Evolutionary conservation across 2,797 vertebrate genomes (phyloP), one percentile per base, ranked within the genome.

Genomic region (Etheostoma perlongum): DNA sequence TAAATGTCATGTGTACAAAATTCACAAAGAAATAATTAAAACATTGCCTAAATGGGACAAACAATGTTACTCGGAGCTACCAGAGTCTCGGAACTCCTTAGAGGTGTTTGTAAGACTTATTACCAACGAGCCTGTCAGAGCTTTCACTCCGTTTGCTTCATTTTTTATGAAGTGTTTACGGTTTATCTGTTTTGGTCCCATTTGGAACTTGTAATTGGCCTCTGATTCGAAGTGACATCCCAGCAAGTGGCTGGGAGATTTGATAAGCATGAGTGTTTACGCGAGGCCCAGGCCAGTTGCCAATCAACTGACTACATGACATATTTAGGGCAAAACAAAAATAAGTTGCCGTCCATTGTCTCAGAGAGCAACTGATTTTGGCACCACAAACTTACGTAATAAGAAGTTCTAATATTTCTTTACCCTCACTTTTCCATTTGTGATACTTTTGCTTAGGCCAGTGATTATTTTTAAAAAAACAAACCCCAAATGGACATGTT

Each of bases 401-500:
- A 52, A 70, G 53, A 62, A 78, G 23, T 48, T 84, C 72, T 81
- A 14, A 62, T n/a, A 14, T 63, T 44, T 47, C 14, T 74, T 67
- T 63, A 67, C 25, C 23, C 42, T 60, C 40, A 18, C 40, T 80
- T 67, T 82, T 62, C 21, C 14, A 23, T 87, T 77, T 85, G 79
- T 78, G 53, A 76, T 82, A 74, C 71, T 88, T 89, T 66, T 89
- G 81, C 90, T 85, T 63, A 84, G 79, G 58, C 76, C 79, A 65
- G 83, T 83, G 81, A 78, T 90, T 90, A 88, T 88, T 91, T 89
- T 84, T 72, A 83, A 86, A 87, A 79, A 76, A 88, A 88, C 82
- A 92, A 92, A 77, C 84, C 84, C 88, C 88, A 88, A 91, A 92
- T 82, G 85, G 86, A 88, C 87, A 81, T 23, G 14, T 55, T 57